These are phyloP conservation scores for Uromys caudimaculatus DNA, from an alignment of 2,797 vertebrate genomes.

Conservation along the genomic window DNA sequence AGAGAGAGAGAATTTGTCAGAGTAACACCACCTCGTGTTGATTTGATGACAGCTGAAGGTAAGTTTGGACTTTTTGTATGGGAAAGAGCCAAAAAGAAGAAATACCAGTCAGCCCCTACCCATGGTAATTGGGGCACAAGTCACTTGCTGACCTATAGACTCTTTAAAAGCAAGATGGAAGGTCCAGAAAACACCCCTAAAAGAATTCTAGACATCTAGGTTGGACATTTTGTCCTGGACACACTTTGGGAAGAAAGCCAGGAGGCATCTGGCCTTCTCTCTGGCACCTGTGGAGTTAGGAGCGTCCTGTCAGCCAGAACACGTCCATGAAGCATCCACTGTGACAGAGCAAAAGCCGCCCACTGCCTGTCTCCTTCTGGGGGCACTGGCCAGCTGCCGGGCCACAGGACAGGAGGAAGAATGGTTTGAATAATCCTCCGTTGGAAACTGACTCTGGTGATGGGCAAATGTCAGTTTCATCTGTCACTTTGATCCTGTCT, in stretches of 20 bases:
- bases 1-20: neutral
- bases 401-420: neutral
- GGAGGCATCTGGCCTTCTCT: neutral
- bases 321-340: neutral
- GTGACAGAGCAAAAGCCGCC: neutral
- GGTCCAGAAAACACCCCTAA: slow-evolving; percentile 2
- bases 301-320: neutral
- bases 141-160: neutral
- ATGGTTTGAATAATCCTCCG: neutral
- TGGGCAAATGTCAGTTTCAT: neutral
- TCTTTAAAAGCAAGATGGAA: neutral
- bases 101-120: neutral
- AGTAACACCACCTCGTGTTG: neutral
- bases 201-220: neutral
- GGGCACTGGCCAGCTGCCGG: neutral
- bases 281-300: neutral
- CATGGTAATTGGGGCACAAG: neutral
- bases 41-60: neutral
- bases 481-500: slow-evolving; percentile 64
- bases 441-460: slow-evolving; percentile 19
- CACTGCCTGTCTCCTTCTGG: neutral
- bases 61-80: slow-evolving; percentile 14
- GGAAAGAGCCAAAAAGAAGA: neutral
- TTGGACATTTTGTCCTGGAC: neutral
- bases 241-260: neutral